Evolutionary conservation across 2,888 invertebrate genomes (phyloP), one percentile per base, ranked within the genome.

Genomic region (Synergus umbraculus): DNA sequence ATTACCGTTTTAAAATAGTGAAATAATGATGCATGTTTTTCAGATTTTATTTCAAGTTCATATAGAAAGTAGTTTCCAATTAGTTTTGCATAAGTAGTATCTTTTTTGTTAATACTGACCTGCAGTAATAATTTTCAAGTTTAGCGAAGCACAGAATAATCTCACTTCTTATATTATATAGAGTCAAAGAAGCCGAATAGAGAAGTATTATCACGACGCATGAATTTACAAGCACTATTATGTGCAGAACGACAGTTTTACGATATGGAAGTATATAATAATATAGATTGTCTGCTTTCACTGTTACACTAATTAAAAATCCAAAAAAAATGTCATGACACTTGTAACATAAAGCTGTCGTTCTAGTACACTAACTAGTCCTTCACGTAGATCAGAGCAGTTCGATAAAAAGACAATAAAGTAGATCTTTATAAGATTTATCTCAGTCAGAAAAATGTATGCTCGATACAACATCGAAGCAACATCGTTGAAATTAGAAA

Each of bases 241-340:
- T 43, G 54, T 29, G 49, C 49, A 54, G 37, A 73, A 10, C 29
- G 69, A 73, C 69, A 73, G 49, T 73, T 73, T 73, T 49, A 73
- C 46, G 49, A 73, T 54, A 73, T 54, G 54, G 4, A 73, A 49
- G 29, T 49, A 49, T 49, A 49, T 73, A 73, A 49, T 73, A 37
- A 29, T 29, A 29, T 37, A 29, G 8, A 37, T 54, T 46, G 43
- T 12, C 22, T 15, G 22, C 49, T 73, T 49, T 73, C 29, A 73
- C 69, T 46, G 22, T 54, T 73, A 73, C 29, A 73, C 69, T 73
- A 73, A 73, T 73, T 73, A 73, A 29, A 73, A 73, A 73, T 7
- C 49, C 54, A 7, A 37, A 73, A 29, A 13, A 12, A n/a, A 73
- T 49, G 37, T 29, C 37, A 37, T 73, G 69, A 73, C 37, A 29